Conservation (phyloP, 2,888 invertebrate species). For the Pammene aurita region DNA sequence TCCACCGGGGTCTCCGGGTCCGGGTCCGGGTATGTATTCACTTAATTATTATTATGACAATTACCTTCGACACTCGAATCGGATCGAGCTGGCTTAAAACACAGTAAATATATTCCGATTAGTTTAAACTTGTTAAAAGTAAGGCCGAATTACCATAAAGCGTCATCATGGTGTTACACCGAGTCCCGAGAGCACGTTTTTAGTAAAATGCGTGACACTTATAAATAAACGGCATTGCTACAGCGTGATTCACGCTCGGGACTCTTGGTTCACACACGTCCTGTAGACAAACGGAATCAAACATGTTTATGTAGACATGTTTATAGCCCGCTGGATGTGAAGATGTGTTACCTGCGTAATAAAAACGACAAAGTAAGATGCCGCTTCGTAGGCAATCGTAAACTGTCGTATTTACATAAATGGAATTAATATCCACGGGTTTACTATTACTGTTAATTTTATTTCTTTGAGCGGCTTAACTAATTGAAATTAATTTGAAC, state of each 20-base stretch:
- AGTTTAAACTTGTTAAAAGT: conserved; percentile 18
- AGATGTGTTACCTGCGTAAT: conserved; percentile 39
- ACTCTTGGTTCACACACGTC: conserved; percentile 18
- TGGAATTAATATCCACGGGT: conserved; percentile 28
- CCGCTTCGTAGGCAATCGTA: conserved; percentile 38
- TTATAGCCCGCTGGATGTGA: conserved; percentile 31
- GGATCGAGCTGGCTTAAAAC: conserved; percentile 9
- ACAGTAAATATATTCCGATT: conserved; percentile 5
- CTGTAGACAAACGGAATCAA: conserved; percentile 30
- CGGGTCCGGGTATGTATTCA: too few species aligned
- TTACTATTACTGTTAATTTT: conserved; percentile 25
- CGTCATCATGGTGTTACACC: conserved; percentile 2
- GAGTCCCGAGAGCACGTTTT: conserved; percentile 8
- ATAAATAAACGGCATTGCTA: conserved; percentile 32
- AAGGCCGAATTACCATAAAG: conserved; percentile 14
- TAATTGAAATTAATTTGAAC: conserved; percentile 8
- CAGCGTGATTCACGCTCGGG: conserved; percentile 29
- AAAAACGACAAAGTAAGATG: conserved; percentile 41
- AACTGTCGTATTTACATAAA: conserved; percentile 38
- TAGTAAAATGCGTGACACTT: conserved; percentile 30
- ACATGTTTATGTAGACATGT: conserved; percentile 32
- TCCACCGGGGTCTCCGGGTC: too few species aligned
- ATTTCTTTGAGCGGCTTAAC: conserved; percentile 20
- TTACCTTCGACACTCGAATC: conserved; percentile 14
- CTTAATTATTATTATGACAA: conserved; percentile 4